Conservation (phyloP, 2,888 invertebrate genomes). For the Clostera curtula region DNA sequence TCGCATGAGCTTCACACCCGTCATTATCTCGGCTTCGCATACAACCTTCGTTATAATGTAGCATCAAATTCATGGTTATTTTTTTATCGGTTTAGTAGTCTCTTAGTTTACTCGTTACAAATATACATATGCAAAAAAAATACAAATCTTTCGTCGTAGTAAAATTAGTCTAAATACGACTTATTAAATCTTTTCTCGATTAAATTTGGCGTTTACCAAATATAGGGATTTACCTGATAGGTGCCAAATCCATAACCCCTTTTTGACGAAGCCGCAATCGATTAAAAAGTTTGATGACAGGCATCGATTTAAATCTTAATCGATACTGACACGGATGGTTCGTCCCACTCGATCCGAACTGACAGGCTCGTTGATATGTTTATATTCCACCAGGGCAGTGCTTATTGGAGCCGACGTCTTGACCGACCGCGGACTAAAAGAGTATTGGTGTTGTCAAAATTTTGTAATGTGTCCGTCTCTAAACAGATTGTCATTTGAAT, state of each 20-base stretch:
- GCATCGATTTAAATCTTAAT: constrained; percentile 25
- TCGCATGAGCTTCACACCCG: no score
- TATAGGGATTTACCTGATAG: constrained; percentile 2
- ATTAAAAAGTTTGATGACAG: constrained; percentile 23
- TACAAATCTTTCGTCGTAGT: no score
- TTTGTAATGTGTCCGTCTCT: not conserved
- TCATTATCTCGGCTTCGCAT: no score
- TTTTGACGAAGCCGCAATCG: constrained; percentile 20
- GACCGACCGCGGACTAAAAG: constrained; percentile 19
- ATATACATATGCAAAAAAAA: no score
- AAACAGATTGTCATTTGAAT: constrained; percentile 3
- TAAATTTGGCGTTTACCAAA: constrained; percentile 6
- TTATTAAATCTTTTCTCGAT: no score
- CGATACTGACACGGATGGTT: constrained; percentile 19
- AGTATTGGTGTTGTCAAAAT: constrained; percentile 6
- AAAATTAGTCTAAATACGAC: no score
- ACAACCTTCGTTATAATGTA: no score
- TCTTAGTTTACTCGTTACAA: no score
- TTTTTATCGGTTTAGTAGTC: no score
- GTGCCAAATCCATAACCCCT: constrained; percentile 20
- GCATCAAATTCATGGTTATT: no score
- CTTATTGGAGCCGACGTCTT: constrained; percentile 19
- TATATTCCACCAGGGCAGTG: constrained; percentile 23
- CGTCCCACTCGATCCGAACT: constrained; percentile 19
- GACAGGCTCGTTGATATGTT: constrained; percentile 26